Evolutionary conservation across 2,113 vertebrate genomes (phyloP).

Genomic region (Tringa solitaria): DNA sequence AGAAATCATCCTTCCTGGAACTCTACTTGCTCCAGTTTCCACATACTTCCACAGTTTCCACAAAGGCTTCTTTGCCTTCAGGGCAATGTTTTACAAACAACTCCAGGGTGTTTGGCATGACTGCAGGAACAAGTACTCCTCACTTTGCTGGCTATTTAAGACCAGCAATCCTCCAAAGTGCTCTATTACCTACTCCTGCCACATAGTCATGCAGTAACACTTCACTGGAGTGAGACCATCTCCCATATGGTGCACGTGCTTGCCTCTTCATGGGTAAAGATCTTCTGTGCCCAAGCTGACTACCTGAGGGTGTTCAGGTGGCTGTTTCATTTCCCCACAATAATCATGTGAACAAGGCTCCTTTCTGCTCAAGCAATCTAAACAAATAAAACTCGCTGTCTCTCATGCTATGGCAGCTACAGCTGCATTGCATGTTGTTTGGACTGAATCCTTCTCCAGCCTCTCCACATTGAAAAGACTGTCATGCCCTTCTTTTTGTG

Average conservation of each 20-base stretch:
- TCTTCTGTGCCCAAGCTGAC: not conserved
- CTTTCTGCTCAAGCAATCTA: not conserved
- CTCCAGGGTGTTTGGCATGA: not conserved
- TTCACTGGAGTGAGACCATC: not conserved
- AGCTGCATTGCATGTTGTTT: not conserved
- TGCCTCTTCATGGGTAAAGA: not conserved
- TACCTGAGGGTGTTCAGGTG: not conserved
- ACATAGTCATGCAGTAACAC: fast-evolving
- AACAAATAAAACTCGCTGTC: not conserved
- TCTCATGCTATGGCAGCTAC: not conserved
- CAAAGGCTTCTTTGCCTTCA: not conserved
- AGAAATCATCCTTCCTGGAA: not conserved
- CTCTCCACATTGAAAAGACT: not conserved
- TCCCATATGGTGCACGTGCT: fast-evolving
- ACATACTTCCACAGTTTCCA: no score
- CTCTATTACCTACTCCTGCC: not conserved
- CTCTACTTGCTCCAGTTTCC: not conserved
- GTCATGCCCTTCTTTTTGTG: not conserved
- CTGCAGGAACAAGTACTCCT: not conserved
- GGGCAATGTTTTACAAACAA: not conserved
- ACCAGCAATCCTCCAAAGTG: not conserved
- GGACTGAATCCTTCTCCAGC: not conserved
- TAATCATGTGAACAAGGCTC: not conserved
- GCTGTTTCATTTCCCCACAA: not conserved
- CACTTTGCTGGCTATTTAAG: not conserved